Base-by-base conservation (phyloP, 2,113 vertebrate species). In the Tapirus terrestris region DNA sequence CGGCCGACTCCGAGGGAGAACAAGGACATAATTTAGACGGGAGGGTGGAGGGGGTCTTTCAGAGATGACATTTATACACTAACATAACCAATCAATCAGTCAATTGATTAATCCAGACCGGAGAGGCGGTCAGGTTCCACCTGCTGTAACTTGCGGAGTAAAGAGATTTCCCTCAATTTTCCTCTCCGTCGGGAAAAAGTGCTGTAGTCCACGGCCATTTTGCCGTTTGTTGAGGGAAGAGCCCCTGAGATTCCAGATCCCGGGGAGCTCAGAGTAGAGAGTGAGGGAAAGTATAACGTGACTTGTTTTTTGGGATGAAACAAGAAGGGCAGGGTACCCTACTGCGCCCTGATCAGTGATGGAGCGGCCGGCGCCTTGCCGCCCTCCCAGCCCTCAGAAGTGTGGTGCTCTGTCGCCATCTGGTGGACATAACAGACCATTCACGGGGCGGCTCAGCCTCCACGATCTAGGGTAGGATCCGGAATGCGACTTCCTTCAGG, bases 341-440 rank as follows among this genome's bases (percentile, higher is more conserved):
- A 48, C 39, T 13, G 51, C 36, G 16, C 84, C 68, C 80, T 8
- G 39, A 70, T 89, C 8, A 1, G 61, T 2, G 23, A 58, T 14
- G 33, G 92, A 92, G 67, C 65, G 2, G 45, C 36, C 6, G 4
- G 29, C 53, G 10, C 58, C 58, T 1, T 7, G 58, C 79, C 51
- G 1, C 10, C 6, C n/a, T 45, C 56, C 56, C 20, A 51, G n/a
- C 3, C 21, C 56, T 86, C 94, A 25, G 89, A 96, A 97, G 36
- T n/a, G 73, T 10, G 82, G 92, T 97, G 95, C 61, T 97, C 84
- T 92, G 20, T 45, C 92, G 94, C 97, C 97, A 97, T 94, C 98
- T 98, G 97, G 97, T 96, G 98, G 98, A 23, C 14, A 0, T 16
- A 70, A 3, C 1, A 2, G 84, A 1, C 16, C 18, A 5, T 48